Evolutionary conservation across 2,888 invertebrate genomes (phyloP).

Genomic region (Sipha maydis): DNA sequence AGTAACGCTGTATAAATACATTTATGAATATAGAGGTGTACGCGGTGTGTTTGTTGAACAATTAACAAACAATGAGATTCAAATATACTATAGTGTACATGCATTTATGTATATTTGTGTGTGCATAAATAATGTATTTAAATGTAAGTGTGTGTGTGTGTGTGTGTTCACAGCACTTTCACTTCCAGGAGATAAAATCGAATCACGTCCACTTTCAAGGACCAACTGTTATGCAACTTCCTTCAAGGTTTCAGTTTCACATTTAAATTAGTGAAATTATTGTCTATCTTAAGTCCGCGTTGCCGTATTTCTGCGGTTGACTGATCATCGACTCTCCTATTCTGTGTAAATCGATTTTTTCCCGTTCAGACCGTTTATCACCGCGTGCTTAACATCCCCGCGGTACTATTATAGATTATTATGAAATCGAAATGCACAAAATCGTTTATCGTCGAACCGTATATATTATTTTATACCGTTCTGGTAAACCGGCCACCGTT

Average conservation of each 20-base stretch:
- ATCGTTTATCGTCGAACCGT: not conserved
- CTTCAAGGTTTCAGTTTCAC: constrained; percentile 60
- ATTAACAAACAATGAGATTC: constrained; percentile 14
- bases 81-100: not conserved
- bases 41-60: not conserved
- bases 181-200: constrained; percentile 56
- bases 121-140: not conserved
- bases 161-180: constrained; percentile 36
- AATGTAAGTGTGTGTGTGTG: not conserved
- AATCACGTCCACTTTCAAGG: constrained; percentile 61
- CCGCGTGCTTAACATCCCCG: constrained; percentile 11
- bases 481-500: not conserved
- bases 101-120: not conserved
- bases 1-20: no score
- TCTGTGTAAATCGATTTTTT: constrained; percentile 30
- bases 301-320: constrained; percentile 37
- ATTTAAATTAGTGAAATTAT: constrained; percentile 60
- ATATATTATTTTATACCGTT: not conserved
- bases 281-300: not conserved
- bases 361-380: not conserved
- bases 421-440: constrained; percentile 18
- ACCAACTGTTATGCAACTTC: constrained; percentile 52
- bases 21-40: not conserved
- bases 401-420: not conserved
- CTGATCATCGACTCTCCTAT: constrained; percentile 4